A percentile compares a stretch with the other conserved stretches of the same genome.
These are phyloP conservation scores for Trichonephila clavipes DNA, from an alignment of 1,140 invertebrate species.

Conservation along the genomic window DNA sequence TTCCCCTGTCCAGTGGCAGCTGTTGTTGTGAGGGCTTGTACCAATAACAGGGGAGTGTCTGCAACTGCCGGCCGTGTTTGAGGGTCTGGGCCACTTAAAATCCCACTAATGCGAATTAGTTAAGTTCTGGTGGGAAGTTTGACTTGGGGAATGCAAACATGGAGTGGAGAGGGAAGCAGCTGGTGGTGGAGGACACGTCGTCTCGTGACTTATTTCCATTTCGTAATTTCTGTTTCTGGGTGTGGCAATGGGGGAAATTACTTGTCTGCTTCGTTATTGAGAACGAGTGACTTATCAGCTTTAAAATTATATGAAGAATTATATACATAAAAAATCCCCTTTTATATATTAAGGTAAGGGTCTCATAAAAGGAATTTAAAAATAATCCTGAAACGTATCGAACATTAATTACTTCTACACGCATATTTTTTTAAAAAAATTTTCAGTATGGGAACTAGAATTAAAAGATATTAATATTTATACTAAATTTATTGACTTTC, in stretches of 20 bases:
- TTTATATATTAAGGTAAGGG: not conserved
- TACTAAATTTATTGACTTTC: too few relatives aligned
- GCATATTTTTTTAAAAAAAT: too few relatives aligned
- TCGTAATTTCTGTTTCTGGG: constrained; percentile 6
- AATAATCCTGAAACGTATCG: too few relatives aligned
- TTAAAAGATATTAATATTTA: too few relatives aligned
- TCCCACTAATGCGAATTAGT: constrained; percentile 10
- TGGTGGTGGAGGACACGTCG: not conserved
- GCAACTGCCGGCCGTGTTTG: not conserved
- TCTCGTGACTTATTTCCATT: constrained; percentile 9
- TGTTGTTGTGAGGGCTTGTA: not conserved
- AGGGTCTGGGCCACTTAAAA: not conserved
- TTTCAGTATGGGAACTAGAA: too few relatives aligned
- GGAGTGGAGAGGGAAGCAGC: not conserved
- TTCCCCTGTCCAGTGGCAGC: constrained; percentile 12
- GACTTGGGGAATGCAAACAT: constrained; percentile 23
- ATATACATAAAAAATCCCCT: not conserved
- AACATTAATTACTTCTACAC: too few relatives aligned
- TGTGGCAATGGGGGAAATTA: not conserved
- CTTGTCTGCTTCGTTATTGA: not conserved
- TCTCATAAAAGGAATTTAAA: too few relatives aligned
- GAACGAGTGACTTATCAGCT: not conserved
- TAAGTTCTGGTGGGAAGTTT: not conserved
- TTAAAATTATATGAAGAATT: not conserved
- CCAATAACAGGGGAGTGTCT: not conserved